Evolutionary conservation across 2,888 invertebrate species (phyloP), one percentile per base, ranked within the genome.

Genomic region (Odontothrips loti): DNA sequence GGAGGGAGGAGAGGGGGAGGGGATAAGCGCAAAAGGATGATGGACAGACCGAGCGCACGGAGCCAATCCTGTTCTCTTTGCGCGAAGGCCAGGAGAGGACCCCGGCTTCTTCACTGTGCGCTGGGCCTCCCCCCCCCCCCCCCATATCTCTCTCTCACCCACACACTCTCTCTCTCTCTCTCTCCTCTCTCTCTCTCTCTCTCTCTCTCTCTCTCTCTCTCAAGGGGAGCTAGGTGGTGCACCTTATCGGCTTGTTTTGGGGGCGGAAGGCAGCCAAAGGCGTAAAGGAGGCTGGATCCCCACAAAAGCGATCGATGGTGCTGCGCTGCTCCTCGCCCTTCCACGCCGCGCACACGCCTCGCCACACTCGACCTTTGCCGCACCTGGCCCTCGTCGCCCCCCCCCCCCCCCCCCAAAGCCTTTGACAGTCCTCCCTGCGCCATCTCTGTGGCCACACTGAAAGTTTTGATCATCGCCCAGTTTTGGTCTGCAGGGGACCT

Each of bases 101-200:
- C 27, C 8, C 23, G 68, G 34, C 34, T 43, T 43, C 34, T 6
- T 43, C 34, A 43, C n/a, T 68, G 68, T 68, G 68, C 27, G 27
- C 3, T 27, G 68, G n/a, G 23, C 80, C 80, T n/a, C 80, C 29
- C n/a, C 80, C 48, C 17, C n/a, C 75, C 12, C 79, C n/a, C 12
- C 79, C 15, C 80, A 20, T 29, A 78, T 43, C 48, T 34, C 81
- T 58, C 79, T 58, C 81, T 20, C 58, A 48, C 20, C 34, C 75
- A 34, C 48, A 63, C 75, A 47, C 27, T 51, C 51, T 20, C 68
- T 10, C 20, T 11, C 20, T 68, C 68, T 68, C 68, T 23, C 11
- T 9, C 12, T 12, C 12, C 68, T 23, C 68, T 0, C 58, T 51
- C 51, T 10, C 68, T 6, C 63, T 63, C 3, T 9, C n/a, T 23